These are phyloP conservation scores for Melanitta fusca DNA, from an alignment of 2,797 vertebrate species.

Conservation along the genomic window DNA sequence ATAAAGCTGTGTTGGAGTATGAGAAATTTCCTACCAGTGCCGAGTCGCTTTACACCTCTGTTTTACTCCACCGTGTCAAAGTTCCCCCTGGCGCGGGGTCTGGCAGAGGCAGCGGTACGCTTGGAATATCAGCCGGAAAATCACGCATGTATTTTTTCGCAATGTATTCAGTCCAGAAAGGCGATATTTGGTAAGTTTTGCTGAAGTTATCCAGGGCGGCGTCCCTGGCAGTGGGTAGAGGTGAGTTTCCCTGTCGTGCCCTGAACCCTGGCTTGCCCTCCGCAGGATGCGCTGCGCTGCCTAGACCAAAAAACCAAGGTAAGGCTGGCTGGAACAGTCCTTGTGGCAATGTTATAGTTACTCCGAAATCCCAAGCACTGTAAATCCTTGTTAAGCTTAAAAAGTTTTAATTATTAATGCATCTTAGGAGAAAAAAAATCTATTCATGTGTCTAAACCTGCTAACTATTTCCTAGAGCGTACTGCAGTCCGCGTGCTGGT, in stretches of 20 bases:
- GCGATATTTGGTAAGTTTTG: not conserved
- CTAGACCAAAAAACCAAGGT: not conserved
- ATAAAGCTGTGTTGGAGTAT: not conserved
- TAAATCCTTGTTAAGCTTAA: conserved; percentile 31
- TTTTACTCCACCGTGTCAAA: not conserved
- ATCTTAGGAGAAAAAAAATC: not conserved
- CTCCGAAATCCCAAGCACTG: not conserved
- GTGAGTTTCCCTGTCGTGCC: not conserved
- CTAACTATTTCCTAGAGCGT: not conserved
- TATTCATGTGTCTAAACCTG: conserved; percentile 39
- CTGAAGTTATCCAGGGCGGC: not conserved
- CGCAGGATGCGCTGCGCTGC: not conserved
- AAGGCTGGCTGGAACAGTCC: not conserved
- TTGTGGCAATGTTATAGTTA: not conserved
- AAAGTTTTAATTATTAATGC: conserved; percentile 56
- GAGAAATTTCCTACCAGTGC: not conserved
- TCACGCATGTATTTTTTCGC: not conserved
- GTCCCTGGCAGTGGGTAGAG: not conserved
- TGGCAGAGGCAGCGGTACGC: not conserved
- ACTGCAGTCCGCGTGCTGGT: conserved; percentile 6
- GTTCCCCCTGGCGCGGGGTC: not conserved
- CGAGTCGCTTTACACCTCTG: not conserved
- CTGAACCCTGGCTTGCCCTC: not conserved
- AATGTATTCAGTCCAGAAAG: not conserved
- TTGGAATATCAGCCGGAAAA: not conserved